phyloP scores from a whole-genome alignment of 2,113 vertebrate species.

The Loxodonta africana region DNA sequence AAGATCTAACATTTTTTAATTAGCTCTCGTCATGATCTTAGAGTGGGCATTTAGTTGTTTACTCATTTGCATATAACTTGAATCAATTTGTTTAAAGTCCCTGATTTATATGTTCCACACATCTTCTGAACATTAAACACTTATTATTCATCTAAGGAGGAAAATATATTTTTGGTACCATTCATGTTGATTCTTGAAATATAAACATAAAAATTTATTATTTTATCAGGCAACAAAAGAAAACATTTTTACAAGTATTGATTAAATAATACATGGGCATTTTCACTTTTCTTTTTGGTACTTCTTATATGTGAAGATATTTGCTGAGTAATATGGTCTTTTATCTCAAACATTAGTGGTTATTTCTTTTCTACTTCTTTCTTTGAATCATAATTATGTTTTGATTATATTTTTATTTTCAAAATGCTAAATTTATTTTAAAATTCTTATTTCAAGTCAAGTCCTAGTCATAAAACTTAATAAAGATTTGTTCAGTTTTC shows the following conservation, averaged over 20 bases:
- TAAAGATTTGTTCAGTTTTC: background rate
- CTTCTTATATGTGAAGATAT: background rate
- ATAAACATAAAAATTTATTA: background rate
- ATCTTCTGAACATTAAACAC: background rate
- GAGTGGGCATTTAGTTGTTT: background rate
- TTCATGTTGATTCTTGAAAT: background rate
- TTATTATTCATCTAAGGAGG: background rate
- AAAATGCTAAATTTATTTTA: slow-evolving; percentile 20
- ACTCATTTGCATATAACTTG: background rate
- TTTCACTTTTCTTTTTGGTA: slow-evolving; percentile 32
- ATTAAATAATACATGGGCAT: background rate
- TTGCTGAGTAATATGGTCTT: background rate
- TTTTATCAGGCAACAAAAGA: background rate
- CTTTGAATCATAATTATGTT: background rate
- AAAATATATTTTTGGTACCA: background rate
- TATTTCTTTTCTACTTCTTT: background rate
- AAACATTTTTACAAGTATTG: background rate
- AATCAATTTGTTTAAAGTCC: background rate
- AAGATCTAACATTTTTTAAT: background rate
- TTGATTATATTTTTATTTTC: background rate
- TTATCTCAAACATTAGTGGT: background rate
- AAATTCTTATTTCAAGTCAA: background rate
- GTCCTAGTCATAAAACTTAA: background rate
- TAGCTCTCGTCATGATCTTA: background rate
- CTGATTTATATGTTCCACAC: background rate